phyloP scores from a whole-genome alignment of 2,113 vertebrate genomes.

The Glareola pratincola region DNA sequence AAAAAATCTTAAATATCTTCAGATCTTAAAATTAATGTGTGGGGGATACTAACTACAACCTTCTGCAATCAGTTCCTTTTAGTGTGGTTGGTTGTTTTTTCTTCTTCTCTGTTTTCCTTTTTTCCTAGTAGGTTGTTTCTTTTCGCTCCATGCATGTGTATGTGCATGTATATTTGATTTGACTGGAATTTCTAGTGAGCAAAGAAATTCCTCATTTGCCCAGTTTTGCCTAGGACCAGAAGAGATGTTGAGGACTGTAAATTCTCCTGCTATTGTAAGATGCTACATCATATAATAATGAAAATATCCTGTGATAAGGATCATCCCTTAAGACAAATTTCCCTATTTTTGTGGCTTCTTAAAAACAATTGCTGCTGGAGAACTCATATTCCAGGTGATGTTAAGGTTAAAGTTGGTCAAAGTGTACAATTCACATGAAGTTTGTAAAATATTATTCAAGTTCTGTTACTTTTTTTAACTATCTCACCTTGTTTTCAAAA shows the following conservation, averaged over 20 bases:
- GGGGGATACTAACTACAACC: background rate
- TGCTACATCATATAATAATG: background rate
- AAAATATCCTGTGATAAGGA: background rate
- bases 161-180: background rate
- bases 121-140: background rate
- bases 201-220: background rate
- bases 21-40: background rate
- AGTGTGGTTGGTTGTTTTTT: background rate
- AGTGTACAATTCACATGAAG: background rate
- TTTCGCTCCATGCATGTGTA: background rate
- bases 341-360: background rate
- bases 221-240: background rate
- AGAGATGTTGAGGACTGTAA: background rate
- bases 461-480: background rate
- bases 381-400: background rate
- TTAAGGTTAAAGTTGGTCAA: background rate
- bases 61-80: background rate
- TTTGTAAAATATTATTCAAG: background rate
- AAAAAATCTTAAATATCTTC: background rate
- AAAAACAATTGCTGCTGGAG: background rate
- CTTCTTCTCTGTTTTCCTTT: background rate
- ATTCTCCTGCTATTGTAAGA: background rate
- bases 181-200: background rate
- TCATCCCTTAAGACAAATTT: background rate
- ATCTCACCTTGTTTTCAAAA: background rate